Percentiles rank a stretch among this genome's conserved stretches.
phyloP scores from a whole-genome alignment of 2,113 vertebrate species.

The Oreocharis arfaki region DNA sequence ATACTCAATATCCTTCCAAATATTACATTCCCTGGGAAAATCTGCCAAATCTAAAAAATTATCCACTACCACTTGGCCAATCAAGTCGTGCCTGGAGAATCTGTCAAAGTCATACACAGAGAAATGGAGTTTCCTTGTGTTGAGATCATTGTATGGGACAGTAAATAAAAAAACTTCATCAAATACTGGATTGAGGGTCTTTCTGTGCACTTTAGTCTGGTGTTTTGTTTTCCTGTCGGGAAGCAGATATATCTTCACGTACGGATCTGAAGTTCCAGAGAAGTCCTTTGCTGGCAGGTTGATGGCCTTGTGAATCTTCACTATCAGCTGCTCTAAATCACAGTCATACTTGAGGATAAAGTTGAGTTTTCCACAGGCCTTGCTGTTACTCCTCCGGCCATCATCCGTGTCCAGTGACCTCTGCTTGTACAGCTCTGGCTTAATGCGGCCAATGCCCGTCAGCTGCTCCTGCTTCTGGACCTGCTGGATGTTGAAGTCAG shows the following conservation, averaged over 20 bases:
- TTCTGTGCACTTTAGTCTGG: slow-evolving; percentile 99
- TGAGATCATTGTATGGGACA: slow-evolving; percentile 94
- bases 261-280: slow-evolving; percentile 96
- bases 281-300: slow-evolving; percentile 98
- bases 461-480: slow-evolving; percentile 96
- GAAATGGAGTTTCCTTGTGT: slow-evolving; percentile 93
- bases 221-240: slow-evolving; percentile 97
- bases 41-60: slow-evolving; percentile 98
- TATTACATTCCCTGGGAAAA: slow-evolving; percentile 94
- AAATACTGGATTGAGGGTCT: slow-evolving; percentile 96
- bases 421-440: slow-evolving; percentile 96
- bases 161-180: slow-evolving; percentile 98
- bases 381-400: slow-evolving; percentile 77
- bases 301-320: slow-evolving; percentile 96
- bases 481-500: slow-evolving; percentile 95
- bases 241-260: slow-evolving; percentile 97
- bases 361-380: slow-evolving; percentile 88
- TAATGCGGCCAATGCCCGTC: slow-evolving; percentile 89
- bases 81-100: slow-evolving; percentile 96
- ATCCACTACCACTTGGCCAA: slow-evolving; percentile 96
- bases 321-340: slow-evolving; percentile 94
- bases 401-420: slow-evolving; percentile 92
- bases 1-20: slow-evolving; percentile 94
- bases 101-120: slow-evolving; percentile 98
- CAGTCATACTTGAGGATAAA: slow-evolving; percentile 97